These are phyloP conservation scores for Corvus moneduloides DNA, from an alignment of 2,113 vertebrate species.

Conservation along the genomic window DNA sequence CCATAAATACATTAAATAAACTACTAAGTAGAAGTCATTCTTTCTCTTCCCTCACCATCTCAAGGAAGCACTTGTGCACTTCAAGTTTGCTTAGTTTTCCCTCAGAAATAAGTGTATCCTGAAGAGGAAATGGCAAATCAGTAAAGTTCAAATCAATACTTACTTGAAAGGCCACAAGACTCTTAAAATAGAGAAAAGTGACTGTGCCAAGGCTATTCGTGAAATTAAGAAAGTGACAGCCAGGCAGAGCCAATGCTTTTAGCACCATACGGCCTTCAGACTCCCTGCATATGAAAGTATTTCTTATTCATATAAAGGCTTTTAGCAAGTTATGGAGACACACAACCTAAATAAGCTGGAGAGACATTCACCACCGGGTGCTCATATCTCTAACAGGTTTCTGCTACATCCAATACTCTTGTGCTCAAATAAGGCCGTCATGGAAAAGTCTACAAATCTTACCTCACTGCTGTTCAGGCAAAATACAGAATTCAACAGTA, in stretches of 20 bases:
- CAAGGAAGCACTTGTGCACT: neutral
- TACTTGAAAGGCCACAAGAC: neutral
- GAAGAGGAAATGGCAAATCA: neutral
- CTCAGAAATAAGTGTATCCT: neutral
- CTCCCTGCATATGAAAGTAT: neutral
- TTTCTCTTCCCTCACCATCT: neutral
- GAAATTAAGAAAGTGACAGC: conserved; percentile 17
- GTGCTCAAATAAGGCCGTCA: neutral
- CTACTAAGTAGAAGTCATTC: neutral
- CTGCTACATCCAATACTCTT: neutral
- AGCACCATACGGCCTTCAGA: neutral
- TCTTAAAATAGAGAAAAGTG: neutral
- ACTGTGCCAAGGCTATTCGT: neutral
- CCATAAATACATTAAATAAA: neutral
- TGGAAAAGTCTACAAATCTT: neutral
- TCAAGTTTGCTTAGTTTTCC: neutral
- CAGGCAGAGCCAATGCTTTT: conserved; percentile 13
- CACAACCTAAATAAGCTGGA: neutral
- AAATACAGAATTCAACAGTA: neutral
- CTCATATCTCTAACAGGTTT: neutral
- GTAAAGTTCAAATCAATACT: neutral
- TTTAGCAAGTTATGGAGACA: neutral
- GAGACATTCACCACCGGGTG: neutral
- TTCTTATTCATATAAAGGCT: conserved; percentile 19
- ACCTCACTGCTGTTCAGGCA: neutral